Evolutionary conservation across 2,888 invertebrate species (phyloP).

Genomic region (Acrobasis consociella): DNA sequence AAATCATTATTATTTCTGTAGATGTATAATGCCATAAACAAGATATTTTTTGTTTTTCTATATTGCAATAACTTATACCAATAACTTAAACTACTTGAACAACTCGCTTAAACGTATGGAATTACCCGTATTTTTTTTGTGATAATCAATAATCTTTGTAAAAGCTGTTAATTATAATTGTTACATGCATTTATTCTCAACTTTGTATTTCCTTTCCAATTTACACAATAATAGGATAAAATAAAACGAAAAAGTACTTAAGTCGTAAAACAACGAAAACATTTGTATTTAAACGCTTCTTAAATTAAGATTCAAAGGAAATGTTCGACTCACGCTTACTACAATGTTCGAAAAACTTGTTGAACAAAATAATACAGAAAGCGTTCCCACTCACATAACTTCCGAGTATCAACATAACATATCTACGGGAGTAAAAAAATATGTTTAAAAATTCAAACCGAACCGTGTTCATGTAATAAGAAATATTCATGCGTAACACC

Average conservation of each 20-base stretch:
- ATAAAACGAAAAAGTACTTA: background rate
- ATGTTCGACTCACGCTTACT: conserved; percentile 13
- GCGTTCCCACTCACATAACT: conserved; percentile 1
- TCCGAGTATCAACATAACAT: conserved; percentile 11
- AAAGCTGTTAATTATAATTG: too few species aligned
- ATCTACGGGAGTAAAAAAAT: conserved; percentile 24
- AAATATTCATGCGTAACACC: conserved; percentile 34
- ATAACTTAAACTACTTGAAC: too few species aligned
- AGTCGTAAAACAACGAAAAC: conserved; percentile 1
- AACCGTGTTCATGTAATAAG: conserved; percentile 25
- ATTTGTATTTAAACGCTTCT: conserved; percentile 1
- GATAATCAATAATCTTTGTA: too few species aligned
- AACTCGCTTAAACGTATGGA: too few species aligned
- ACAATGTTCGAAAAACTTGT: conserved; percentile 20
- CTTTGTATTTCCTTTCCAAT: too few species aligned
- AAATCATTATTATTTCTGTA: too few species aligned
- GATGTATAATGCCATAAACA: too few species aligned
- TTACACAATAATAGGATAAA: background rate
- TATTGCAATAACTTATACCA: too few species aligned
- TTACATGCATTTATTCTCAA: too few species aligned
- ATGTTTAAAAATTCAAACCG: conserved; percentile 33
- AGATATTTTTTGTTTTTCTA: too few species aligned
- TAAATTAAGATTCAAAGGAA: conserved; percentile 19
- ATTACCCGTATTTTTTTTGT: too few species aligned
- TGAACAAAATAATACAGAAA: conserved; percentile 19